Percentiles rank a stretch among this genome's conserved stretches.
Evolutionary conservation across 2,113 vertebrate genomes (phyloP).

Genomic region (Notothenia rossii): DNA sequence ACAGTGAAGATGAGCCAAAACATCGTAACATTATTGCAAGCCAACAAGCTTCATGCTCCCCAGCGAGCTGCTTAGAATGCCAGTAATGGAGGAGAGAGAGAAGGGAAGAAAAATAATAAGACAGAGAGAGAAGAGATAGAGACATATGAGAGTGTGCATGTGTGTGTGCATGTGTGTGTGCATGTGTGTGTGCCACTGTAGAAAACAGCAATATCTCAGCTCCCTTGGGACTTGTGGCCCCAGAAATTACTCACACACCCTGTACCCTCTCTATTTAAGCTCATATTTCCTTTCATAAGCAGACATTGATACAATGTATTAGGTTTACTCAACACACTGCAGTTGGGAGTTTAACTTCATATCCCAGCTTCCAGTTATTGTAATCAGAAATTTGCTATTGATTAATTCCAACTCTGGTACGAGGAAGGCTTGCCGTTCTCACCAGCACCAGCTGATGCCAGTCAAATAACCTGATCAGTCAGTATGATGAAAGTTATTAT

Average conservation of each 20-base stretch:
- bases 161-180: conserved; percentile 4
- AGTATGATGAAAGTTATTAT: not conserved
- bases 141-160: conserved; percentile 43
- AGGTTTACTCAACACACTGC: conserved; percentile 47
- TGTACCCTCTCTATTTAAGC: conserved; percentile 39
- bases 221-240: conserved; percentile 46
- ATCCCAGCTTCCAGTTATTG: conserved; percentile 47
- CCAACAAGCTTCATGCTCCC: conserved; percentile 60
- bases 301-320: conserved; percentile 47
- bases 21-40: conserved; percentile 59
- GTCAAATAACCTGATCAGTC: not conserved
- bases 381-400: conserved; percentile 57
- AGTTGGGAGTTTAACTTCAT: conserved; percentile 37
- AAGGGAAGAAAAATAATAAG: conserved; percentile 59
- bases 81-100: conserved; percentile 67
- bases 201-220: conserved; percentile 53
- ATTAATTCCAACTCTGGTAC: conserved; percentile 21
- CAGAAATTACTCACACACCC: conserved; percentile 50
- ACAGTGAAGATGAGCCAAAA: conserved; percentile 48
- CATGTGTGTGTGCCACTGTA: conserved; percentile 14
- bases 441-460: conserved; percentile 1
- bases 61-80: conserved; percentile 66
- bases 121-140: conserved; percentile 47
- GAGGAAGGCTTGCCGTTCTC: conserved; percentile 23
- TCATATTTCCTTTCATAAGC: conserved; percentile 49